Percentiles rank a stretch among this genome's conserved stretches.
Conservation (phyloP, 2,797 vertebrate species). For the Zenarchopterus dispar region DNA sequence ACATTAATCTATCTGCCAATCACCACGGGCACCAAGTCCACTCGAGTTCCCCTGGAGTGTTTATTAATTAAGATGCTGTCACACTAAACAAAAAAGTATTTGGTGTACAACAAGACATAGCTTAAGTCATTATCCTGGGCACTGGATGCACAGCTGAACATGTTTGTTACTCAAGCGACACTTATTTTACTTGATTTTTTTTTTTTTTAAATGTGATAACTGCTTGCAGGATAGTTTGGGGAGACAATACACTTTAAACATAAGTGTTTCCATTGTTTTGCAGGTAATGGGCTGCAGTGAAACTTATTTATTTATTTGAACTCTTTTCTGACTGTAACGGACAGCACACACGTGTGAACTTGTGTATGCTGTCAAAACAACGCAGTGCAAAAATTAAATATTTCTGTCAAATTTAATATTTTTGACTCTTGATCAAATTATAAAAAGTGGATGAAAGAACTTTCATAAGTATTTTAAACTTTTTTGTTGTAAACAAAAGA, state of each 20-base stretch:
- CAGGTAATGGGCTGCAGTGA: slow-evolving; percentile 8
- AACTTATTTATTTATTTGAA: background rate
- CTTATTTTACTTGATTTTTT: slow-evolving; percentile 51
- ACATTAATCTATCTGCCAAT: slow-evolving; percentile 94
- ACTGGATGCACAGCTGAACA: slow-evolving; percentile 44
- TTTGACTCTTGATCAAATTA: no score
- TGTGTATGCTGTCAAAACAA: no score
- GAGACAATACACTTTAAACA: slow-evolving; percentile 1
- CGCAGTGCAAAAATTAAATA: no score
- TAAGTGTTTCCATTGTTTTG: slow-evolving; percentile 6
- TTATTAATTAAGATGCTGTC: slow-evolving; percentile 89
- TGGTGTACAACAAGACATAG: slow-evolving; percentile 83
- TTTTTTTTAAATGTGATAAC: slow-evolving; percentile 38
- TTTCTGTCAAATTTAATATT: no score
- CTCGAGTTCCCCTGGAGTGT: slow-evolving; percentile 80
- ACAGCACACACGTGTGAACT: no score
- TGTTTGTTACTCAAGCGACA: slow-evolving; percentile 66
- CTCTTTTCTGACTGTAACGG: no score
- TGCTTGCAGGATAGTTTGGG: slow-evolving; percentile 43
- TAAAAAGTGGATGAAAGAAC: no score
- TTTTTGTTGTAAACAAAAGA: no score
- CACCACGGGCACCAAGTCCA: slow-evolving; percentile 79
- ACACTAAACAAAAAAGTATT: slow-evolving; percentile 80
- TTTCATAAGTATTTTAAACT: no score
- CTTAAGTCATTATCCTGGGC: slow-evolving; percentile 83